Evolutionary conservation across 92 coral and sea anemone species (phyloP).

Genomic region (Actinernus sp.): DNA sequence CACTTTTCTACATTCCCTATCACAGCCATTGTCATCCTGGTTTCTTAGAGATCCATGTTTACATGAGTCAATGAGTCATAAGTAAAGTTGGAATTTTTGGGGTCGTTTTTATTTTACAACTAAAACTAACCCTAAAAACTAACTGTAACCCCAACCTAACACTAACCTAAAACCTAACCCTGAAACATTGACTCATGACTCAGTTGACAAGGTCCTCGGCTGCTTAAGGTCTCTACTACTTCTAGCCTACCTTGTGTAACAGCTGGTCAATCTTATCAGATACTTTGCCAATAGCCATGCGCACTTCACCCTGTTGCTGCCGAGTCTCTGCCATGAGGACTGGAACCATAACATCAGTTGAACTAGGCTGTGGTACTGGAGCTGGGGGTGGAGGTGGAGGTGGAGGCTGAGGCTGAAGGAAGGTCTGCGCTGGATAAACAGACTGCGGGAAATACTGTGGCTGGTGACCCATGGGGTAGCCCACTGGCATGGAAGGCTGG

Average conservation of each 20-base stretch:
- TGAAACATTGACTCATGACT: not conserved
- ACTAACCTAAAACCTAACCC: not conserved
- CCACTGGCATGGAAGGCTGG: not conserved
- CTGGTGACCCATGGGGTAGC: conserved; percentile 61
- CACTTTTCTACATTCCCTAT: too few species aligned
- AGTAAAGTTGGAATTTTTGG: too few species aligned
- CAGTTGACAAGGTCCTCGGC: not conserved
- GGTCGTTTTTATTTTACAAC: too few species aligned
- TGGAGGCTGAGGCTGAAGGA: conserved; percentile 52
- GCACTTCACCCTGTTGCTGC: conserved; percentile 95
- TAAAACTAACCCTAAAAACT: too few species aligned
- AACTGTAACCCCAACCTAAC: too few species aligned
- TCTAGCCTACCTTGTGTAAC: conserved; percentile 70
- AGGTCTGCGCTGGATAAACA: conserved; percentile 51
- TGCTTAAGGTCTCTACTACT: not conserved
- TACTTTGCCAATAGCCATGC: conserved; percentile 90
- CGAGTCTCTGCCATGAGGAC: conserved; percentile 98
- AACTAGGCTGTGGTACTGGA: conserved; percentile 65
- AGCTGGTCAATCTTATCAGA: conserved; percentile 92
- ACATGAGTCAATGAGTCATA: too few species aligned
- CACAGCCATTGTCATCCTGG: too few species aligned
- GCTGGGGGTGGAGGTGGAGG: conserved; percentile 72
- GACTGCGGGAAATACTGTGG: conserved; percentile 64
- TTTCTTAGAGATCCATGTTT: too few species aligned
- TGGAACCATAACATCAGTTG: conserved; percentile 96